These are phyloP conservation scores for Lasiurus cinereus DNA, from an alignment of 2,113 vertebrate genomes.

Conservation along the genomic window DNA sequence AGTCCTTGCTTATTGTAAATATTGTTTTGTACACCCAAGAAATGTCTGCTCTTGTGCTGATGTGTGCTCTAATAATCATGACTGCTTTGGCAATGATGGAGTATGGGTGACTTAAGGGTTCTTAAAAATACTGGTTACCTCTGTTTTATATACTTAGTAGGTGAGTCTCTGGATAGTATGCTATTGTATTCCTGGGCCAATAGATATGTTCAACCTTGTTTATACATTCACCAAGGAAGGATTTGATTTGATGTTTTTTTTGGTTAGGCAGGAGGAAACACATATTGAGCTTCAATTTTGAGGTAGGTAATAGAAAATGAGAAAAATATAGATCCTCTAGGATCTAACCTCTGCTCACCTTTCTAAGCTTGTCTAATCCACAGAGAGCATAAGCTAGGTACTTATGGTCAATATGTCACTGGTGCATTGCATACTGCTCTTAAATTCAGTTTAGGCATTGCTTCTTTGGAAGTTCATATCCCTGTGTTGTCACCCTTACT, in stretches of 20 bases:
- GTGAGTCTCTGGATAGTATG: not conserved
- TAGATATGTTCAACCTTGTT: not conserved
- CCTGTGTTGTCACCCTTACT: not conserved
- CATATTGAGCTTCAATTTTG: not conserved
- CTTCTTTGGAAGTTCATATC: not conserved
- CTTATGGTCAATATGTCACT: not conserved
- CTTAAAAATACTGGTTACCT: not conserved
- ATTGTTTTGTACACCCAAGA: not conserved
- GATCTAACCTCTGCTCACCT: not conserved
- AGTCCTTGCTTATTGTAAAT: not conserved
- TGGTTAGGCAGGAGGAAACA: not conserved
- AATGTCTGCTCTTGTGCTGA: not conserved
- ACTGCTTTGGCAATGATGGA: not conserved
- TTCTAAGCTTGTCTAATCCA: not conserved
- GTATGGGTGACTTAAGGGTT: not conserved
- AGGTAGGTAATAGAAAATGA: constrained; percentile 61
- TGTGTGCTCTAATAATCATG: not conserved
- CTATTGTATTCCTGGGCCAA: not conserved
- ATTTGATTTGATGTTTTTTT: constrained; percentile 19
- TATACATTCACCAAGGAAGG: not conserved
- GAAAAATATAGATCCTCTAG: constrained; percentile 7
- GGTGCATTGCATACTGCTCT: not conserved
- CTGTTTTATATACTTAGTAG: not conserved
- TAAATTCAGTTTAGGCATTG: not conserved
- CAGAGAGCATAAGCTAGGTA: not conserved